A percentile compares a stretch with the other conserved stretches of the same genome.
Conservation (phyloP, 2,888 invertebrate species). For the Torymus tubicola region DNA sequence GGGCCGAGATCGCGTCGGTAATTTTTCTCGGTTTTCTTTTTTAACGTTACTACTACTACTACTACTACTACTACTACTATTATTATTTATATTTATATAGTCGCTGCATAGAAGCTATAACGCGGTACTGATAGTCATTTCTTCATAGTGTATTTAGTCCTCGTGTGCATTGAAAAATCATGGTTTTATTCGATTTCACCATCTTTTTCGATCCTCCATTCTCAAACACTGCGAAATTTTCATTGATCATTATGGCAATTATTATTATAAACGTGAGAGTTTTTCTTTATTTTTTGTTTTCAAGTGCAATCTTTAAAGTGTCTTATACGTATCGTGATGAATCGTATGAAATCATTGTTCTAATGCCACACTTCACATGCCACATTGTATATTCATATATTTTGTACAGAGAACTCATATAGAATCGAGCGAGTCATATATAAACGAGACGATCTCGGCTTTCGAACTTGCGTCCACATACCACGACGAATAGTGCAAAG, state of each 20-base stretch:
- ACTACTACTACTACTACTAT: too few species aligned
- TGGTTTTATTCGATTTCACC: too few species aligned
- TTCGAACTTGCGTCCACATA: neutral
- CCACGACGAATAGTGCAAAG: constrained; percentile 8
- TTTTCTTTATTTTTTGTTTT: too few species aligned
- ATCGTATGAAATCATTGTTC: constrained; percentile 14
- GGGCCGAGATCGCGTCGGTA: constrained; percentile 19
- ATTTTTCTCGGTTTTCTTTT: constrained; percentile 46
- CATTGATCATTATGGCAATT: too few species aligned
- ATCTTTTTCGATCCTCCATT: too few species aligned
- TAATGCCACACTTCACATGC: neutral
- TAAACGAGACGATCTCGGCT: constrained; percentile 25
- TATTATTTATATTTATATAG: constrained; percentile 43
- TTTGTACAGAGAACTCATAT: constrained; percentile 44
- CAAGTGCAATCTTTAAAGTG: neutral
- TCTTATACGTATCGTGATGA: neutral
- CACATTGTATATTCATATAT: constrained; percentile 1
- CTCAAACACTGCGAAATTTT: too few species aligned
- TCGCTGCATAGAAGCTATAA: neutral
- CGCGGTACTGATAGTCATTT: constrained; percentile 40
- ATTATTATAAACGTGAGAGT: too few species aligned
- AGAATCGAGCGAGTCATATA: constrained; percentile 44
- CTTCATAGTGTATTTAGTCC: constrained; percentile 48
- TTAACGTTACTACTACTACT: constrained; percentile 27
- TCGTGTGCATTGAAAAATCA: neutral